These are phyloP conservation scores for Hoplodrina ambigua DNA, from an alignment of 2,888 invertebrate genomes.

Conservation along the genomic window DNA sequence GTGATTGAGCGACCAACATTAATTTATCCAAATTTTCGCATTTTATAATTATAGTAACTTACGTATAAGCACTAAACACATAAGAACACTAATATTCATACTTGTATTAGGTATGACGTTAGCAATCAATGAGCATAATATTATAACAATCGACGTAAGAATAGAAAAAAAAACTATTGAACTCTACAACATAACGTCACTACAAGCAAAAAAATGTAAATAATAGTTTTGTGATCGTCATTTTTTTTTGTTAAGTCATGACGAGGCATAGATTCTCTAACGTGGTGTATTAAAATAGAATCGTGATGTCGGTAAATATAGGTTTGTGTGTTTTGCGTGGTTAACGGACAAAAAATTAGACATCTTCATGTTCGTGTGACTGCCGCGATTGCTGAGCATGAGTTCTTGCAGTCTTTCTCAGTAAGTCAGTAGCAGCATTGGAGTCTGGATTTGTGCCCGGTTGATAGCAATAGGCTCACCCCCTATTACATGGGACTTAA, in stretches of 20 bases:
- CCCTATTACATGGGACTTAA: no score
- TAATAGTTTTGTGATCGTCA: background rate
- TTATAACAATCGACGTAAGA: conserved; percentile 27
- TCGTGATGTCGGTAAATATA: background rate
- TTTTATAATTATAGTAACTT: no score
- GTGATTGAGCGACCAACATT: no score
- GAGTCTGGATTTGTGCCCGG: no score
- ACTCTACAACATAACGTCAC: conserved; percentile 22
- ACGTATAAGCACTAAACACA: background rate
- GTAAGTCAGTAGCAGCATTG: no score
- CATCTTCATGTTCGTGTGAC: no score
- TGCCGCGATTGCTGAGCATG: no score
- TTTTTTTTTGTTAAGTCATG: conserved; percentile 2
- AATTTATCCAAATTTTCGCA: no score
- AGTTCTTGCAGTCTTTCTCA: no score
- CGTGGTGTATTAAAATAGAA: conserved; percentile 11
- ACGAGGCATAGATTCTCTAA: conserved; percentile 5
- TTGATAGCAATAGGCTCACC: no score
- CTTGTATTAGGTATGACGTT: conserved; percentile 3
- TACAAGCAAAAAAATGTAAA: conserved; percentile 13
- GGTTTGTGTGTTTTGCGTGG: background rate
- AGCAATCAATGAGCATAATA: background rate
- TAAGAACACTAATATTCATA: background rate
- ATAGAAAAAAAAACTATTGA: conserved; percentile 13
- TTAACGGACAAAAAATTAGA: background rate